A percentile compares a stretch with the other conserved stretches of the same genome.
Conservation (phyloP, 1,140 invertebrate genomes). For the Pissodes strobi region DNA sequence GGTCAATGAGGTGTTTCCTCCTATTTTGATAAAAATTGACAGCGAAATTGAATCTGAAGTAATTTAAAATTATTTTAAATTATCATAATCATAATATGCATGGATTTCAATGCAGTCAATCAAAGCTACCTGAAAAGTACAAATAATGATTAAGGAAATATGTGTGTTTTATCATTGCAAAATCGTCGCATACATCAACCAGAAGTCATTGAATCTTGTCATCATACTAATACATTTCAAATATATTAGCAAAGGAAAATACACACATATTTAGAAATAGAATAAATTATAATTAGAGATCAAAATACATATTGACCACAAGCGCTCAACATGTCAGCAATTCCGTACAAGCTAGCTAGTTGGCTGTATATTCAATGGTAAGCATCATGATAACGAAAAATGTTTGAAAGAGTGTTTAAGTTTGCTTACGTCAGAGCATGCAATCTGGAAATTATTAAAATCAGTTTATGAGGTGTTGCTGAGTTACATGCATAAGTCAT, state of each 20-base stretch:
- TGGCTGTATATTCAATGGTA: conserved; percentile 13
- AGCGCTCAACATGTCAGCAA: background rate
- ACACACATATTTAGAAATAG: conserved; percentile 8
- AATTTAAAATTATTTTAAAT: conserved; percentile 41
- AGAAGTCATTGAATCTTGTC: too few relatives aligned
- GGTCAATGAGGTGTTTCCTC: conserved; percentile 89
- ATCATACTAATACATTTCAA: too few relatives aligned
- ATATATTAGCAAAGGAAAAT: conserved; percentile 12
- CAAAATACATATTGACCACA: background rate
- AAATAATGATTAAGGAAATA: background rate
- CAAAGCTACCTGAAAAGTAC: background rate
- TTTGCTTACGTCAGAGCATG: background rate
- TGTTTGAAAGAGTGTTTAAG: background rate
- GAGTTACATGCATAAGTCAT: too few relatives aligned
- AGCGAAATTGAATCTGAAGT: background rate
- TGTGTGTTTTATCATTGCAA: background rate
- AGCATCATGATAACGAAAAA: background rate
- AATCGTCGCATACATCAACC: too few relatives aligned
- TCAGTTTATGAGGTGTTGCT: too few relatives aligned
- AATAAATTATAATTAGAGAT: background rate
- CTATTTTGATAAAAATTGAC: conserved; percentile 57
- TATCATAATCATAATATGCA: background rate
- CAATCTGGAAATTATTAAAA: too few relatives aligned
- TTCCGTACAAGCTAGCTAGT: background rate
- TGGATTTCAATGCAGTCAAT: too few relatives aligned